These are phyloP conservation scores for Coracias cyanogaster DNA, from an alignment of 2,797 vertebrate species.

Conservation along the genomic window DNA sequence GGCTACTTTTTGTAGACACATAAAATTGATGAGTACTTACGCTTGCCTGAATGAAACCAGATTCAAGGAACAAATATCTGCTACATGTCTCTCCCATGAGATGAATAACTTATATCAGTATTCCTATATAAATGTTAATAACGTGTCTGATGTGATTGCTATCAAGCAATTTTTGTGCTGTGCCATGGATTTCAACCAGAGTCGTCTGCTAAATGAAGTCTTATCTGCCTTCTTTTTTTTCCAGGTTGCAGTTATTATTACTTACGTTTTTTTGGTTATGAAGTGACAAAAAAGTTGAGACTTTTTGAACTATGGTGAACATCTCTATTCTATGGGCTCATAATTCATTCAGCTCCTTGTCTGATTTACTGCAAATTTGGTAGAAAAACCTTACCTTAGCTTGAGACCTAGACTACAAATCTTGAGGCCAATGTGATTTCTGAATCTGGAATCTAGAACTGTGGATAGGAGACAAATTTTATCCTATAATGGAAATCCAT, in stretches of 20 bases:
- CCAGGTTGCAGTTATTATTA: not conserved
- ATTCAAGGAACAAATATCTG: not conserved
- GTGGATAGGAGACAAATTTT: not conserved
- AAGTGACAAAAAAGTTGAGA: slow-evolving; percentile 15
- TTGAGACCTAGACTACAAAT: slow-evolving; percentile 27
- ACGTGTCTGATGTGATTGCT: not conserved
- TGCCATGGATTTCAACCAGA: not conserved
- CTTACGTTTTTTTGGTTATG: slow-evolving; percentile 12
- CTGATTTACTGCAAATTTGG: slow-evolving; percentile 51
- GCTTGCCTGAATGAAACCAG: not conserved
- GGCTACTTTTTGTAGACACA: not conserved
- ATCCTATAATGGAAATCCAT: not conserved
- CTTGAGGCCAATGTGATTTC: slow-evolving; percentile 23
- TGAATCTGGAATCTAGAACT: slow-evolving; percentile 15
- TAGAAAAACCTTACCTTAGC: slow-evolving; percentile 5
- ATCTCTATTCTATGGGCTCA: slow-evolving; percentile 25
- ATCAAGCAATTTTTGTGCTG: slow-evolving; percentile 15
- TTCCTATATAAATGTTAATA: slow-evolving; percentile 45
- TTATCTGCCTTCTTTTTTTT: not conserved
- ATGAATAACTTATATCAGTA: not conserved
- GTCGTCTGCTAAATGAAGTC: not conserved
- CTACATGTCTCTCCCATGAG: not conserved
- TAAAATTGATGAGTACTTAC: not conserved
- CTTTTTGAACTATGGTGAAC: slow-evolving; percentile 28
- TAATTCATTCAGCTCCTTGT: slow-evolving; percentile 12